Base-by-base conservation (phyloP, 2,797 vertebrate species). In the Meda fulgida region DNA sequence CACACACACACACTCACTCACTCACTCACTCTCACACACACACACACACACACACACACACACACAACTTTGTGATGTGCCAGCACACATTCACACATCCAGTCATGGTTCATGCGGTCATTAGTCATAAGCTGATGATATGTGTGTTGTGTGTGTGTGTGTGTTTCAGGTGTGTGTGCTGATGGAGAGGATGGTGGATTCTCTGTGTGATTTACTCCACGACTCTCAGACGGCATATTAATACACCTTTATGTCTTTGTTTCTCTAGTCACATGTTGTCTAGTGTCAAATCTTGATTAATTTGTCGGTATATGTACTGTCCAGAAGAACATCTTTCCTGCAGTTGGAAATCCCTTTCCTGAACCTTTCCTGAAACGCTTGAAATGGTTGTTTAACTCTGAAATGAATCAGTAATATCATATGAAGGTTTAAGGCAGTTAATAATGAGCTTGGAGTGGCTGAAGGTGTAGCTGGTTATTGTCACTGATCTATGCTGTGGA, bases 161-260 rank as follows among this genome's bases (percentile, higher is more conserved):
- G 76, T 87, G 71, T 86, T 85, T 66, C 84, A 88, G 87, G 87
- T 86, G 46, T 80, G 66, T 34, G 48, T 66, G 29, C 48, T 83
- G 60, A 69, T 88, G 84, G 63, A 85, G 76, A 80, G 10, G 43
- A 76, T 88, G 87, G 6, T 85, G 71, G 69, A 80, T 36, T 83
- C 80, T 76, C 70, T 88, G 46, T 85, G 80, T 83, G 84, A 83
- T 51, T 40, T 85, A 23, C 51, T 85, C 3, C 76, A 87, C 23
- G 84, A 85, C 16, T 4, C 63, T 65, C 36, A 78, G 19, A 60
- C 7, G 58, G 10, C 23, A 31, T 21, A 19, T 16, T 19, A 48
- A 80, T 2, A 66, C 46, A 43, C 31, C 26, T 26, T 14, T 16
- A 5, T 1, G 4, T 46, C 13, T 46, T 14, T 46, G 43, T 36